phyloP scores from a whole-genome alignment of 2,888 invertebrate species.

The Tetheella fluctuosa region DNA sequence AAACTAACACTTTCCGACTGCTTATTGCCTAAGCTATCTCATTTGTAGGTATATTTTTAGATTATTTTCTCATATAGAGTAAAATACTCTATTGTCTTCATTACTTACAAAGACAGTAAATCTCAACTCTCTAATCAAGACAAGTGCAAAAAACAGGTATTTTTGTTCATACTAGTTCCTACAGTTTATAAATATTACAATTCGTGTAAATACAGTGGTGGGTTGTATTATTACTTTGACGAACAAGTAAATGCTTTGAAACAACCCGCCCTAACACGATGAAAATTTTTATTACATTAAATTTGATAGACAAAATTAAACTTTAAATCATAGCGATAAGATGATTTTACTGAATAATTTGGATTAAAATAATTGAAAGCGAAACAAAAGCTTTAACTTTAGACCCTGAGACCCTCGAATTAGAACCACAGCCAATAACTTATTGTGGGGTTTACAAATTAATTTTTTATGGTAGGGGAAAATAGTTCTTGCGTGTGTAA shows the following conservation, averaged over 20 bases:
- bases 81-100: too few species aligned
- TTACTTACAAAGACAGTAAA: too few species aligned
- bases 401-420: background rate
- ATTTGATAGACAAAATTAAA: background rate
- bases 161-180: background rate
- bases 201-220: background rate
- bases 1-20: too few species aligned
- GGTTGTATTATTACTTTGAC: too few species aligned
- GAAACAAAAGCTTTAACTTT: background rate
- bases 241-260: too few species aligned
- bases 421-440: slow-evolving; percentile 5
- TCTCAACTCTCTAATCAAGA: too few species aligned
- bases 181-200: background rate
- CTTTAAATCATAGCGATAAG: background rate
- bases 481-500: background rate
- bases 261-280: too few species aligned
- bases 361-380: background rate
- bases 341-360: background rate
- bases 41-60: too few species aligned
- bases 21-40: too few species aligned
- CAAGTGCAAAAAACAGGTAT: too few species aligned
- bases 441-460: slow-evolving; percentile 4
- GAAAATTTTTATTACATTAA: too few species aligned
- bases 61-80: too few species aligned
- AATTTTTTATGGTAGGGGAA: background rate